Conservation (phyloP, 2,113 vertebrate species). For the Porphyrio hochstetteri region DNA sequence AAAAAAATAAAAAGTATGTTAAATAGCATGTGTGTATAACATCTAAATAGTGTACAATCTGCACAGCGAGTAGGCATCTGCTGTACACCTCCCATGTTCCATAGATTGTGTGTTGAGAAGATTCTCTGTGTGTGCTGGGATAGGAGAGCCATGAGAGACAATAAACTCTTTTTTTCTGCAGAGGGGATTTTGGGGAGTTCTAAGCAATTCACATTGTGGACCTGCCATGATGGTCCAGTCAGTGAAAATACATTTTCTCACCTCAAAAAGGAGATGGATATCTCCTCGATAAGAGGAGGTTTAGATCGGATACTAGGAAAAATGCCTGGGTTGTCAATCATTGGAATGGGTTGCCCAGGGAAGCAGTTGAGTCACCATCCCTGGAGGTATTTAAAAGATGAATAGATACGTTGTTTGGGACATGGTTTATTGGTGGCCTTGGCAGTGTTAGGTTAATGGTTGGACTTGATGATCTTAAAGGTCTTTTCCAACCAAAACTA, state of each 20-base stretch:
- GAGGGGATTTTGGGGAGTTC: not conserved
- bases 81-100: fast-evolving
- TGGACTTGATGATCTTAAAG: too few relatives aligned
- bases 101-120: not conserved
- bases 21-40: not conserved
- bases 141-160: not conserved
- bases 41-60: not conserved
- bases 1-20: not conserved
- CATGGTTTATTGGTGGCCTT: too few relatives aligned
- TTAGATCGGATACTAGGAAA: too few relatives aligned
- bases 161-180: not conserved
- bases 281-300: too few relatives aligned
- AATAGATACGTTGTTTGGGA: too few relatives aligned
- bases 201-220: fast-evolving
- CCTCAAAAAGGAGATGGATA: not conserved
- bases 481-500: too few relatives aligned
- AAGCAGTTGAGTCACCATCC: too few relatives aligned
- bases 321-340: too few relatives aligned
- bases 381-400: too few relatives aligned
- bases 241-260: not conserved
- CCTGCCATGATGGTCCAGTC: fast-evolving
- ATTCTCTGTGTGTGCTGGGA: not conserved
- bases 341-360: too few relatives aligned
- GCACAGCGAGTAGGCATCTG: not conserved
- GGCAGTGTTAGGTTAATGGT: too few relatives aligned